These are phyloP conservation scores for Amiota mariae DNA, from an alignment of 2,888 invertebrate genomes.

Conservation along the genomic window DNA sequence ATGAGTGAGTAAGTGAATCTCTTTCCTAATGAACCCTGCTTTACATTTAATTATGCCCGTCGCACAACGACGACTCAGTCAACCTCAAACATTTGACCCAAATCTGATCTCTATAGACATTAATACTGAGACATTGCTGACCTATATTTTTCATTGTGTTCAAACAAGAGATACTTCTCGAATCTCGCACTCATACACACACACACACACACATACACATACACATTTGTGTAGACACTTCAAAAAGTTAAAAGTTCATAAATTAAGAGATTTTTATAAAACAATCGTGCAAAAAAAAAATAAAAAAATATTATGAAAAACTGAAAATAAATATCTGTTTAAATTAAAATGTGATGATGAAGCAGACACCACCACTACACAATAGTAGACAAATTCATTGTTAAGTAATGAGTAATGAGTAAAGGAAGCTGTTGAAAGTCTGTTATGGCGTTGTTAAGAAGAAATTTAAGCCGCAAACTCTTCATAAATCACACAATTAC, in stretches of 20 bases:
- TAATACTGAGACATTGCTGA: slow-evolving; percentile 41
- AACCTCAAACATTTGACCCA: slow-evolving; percentile 59
- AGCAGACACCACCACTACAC: not conserved
- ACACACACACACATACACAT: too few species aligned
- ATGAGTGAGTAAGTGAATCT: not conserved
- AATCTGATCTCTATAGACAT: slow-evolving; percentile 39
- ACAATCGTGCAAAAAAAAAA: slow-evolving; percentile 1
- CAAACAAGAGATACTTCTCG: too few species aligned
- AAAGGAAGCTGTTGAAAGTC: too few species aligned
- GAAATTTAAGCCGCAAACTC: too few species aligned
- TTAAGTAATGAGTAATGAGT: not conserved
- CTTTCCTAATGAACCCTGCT: not conserved
- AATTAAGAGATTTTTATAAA: slow-evolving; percentile 7
- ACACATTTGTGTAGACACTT: too few species aligned
- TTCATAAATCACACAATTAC: too few species aligned
- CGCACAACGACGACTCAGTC: slow-evolving; percentile 32
- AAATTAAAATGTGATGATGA: slow-evolving; percentile 9
- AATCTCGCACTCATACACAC: too few species aligned
- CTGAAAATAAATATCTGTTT: slow-evolving; percentile 3
- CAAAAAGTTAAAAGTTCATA: slow-evolving; percentile 18
- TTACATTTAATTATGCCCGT: not conserved
- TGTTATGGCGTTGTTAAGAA: too few species aligned
- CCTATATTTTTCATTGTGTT: slow-evolving; percentile 50
- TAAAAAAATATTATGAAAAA: not conserved
- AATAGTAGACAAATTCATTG: not conserved